These are phyloP conservation scores for Noctua fimbriata DNA, from an alignment of 2,888 invertebrate genomes.

Conservation along the genomic window DNA sequence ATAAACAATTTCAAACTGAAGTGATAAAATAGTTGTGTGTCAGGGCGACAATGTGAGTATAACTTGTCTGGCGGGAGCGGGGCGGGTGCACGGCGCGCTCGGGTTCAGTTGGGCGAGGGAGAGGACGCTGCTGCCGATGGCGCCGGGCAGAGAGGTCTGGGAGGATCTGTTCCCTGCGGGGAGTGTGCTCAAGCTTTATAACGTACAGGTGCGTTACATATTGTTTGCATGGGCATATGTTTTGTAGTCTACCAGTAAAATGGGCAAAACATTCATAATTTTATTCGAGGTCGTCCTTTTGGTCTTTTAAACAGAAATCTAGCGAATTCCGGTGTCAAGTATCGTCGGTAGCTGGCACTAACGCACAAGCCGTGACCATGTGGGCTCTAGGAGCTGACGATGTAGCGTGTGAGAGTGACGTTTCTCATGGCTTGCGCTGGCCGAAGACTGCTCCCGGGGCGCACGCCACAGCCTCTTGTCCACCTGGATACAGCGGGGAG, in stretches of 20 bases:
- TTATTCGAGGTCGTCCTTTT: neutral
- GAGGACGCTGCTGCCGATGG: constrained; percentile 93
- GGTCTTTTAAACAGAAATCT: constrained; percentile 91
- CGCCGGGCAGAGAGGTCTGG: constrained; percentile 94
- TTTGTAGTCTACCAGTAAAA: neutral
- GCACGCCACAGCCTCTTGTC: constrained; percentile 89
- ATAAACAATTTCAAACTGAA: neutral
- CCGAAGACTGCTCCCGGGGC: constrained; percentile 94
- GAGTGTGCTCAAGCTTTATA: constrained; percentile 94
- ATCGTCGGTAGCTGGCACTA: constrained; percentile 87
- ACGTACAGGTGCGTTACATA: constrained; percentile 91
- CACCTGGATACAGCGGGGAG: constrained; percentile 87
- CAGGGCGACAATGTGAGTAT: constrained; percentile 93
- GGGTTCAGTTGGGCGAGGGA: constrained; percentile 97
- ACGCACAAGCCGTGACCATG: constrained; percentile 90
- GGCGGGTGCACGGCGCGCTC: constrained; percentile 91
- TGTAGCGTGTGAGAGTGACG: constrained; percentile 87
- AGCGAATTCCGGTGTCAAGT: constrained; percentile 94
- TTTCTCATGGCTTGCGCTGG: constrained; percentile 90
- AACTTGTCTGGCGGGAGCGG: constrained; percentile 93
- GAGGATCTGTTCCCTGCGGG: constrained; percentile 96
- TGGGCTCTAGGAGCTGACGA: constrained; percentile 92
- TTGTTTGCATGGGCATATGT: neutral
- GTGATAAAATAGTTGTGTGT: neutral
- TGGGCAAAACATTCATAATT: neutral